phyloP scores from a whole-genome alignment of 1,140 invertebrate species.

The Oreohelix idahoensis region DNA sequence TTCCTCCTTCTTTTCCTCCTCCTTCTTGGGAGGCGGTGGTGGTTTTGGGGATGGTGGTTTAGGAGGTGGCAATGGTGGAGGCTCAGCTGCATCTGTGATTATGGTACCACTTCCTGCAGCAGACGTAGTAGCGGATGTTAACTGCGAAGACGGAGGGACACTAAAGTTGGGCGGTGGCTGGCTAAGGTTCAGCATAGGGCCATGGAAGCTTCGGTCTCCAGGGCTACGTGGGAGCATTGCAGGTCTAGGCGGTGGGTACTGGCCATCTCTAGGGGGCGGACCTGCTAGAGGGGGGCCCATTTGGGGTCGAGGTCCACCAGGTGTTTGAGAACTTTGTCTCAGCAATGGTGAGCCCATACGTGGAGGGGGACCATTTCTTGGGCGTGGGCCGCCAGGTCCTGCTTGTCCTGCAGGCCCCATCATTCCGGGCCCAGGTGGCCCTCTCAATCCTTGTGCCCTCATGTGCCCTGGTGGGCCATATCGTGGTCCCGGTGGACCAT shows the following conservation, averaged over 20 bases:
- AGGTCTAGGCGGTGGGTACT: slow-evolving; percentile 16
- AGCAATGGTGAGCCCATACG: slow-evolving; percentile 39
- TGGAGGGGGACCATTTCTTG: slow-evolving; percentile 44
- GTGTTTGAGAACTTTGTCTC: slow-evolving; percentile 26
- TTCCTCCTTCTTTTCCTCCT: slow-evolving; percentile 49
- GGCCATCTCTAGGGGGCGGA: slow-evolving; percentile 27
- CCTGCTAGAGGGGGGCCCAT: slow-evolving; percentile 21
- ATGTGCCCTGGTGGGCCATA: slow-evolving; percentile 5
- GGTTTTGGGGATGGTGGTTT: slow-evolving; percentile 45
- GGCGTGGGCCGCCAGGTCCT: slow-evolving; percentile 20
- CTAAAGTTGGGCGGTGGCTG: slow-evolving; percentile 43
- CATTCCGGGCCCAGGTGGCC: slow-evolving; percentile 8
- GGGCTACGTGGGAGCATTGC: slow-evolving; percentile 24
- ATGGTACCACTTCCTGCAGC: neutral
- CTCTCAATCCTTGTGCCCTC: neutral
- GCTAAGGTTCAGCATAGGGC: slow-evolving; percentile 35
- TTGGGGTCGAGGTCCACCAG: slow-evolving; percentile 6
- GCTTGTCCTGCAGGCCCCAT: slow-evolving; percentile 32
- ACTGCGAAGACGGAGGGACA: slow-evolving; percentile 12
- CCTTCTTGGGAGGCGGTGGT: slow-evolving; percentile 44
- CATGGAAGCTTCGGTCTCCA: slow-evolving; percentile 10
- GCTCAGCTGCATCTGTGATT: slow-evolving; percentile 15
- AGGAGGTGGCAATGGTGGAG: slow-evolving; percentile 41
- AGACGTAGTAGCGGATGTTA: neutral
- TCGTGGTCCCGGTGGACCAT: slow-evolving; percentile 10